A percentile compares a stretch with the other conserved stretches of the same genome.
These are phyloP conservation scores for Eulemur rufifrons DNA, from an alignment of 2,113 vertebrate genomes.

Conservation along the genomic window DNA sequence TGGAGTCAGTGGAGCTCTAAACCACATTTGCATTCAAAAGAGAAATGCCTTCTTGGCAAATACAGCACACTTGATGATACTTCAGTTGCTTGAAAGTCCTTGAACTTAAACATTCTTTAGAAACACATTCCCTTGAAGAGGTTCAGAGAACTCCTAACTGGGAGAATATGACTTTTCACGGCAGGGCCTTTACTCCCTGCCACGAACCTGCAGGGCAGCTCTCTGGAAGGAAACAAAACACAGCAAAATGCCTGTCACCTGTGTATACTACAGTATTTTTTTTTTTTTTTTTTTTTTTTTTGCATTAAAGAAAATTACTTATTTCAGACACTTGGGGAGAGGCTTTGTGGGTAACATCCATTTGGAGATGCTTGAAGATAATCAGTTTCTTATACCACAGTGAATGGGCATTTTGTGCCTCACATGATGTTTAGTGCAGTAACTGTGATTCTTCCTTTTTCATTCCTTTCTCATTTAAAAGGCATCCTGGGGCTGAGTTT, in stretches of 20 bases:
- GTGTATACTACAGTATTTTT: background rate
- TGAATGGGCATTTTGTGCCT: background rate
- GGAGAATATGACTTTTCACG: background rate
- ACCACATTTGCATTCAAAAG: constrained; percentile 20
- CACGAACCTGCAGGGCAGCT: background rate
- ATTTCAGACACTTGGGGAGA: background rate
- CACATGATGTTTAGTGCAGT: background rate
- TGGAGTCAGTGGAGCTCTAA: background rate
- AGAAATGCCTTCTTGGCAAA: constrained; percentile 28
- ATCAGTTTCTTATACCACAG: background rate
- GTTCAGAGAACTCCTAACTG: background rate
- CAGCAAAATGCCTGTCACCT: background rate
- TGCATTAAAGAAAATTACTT: background rate
- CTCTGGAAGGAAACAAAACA: constrained; percentile 12
- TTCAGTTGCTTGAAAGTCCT: background rate
- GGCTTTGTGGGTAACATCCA: background rate
- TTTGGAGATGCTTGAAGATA: background rate
- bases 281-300: background rate
- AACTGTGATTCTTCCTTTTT: background rate
- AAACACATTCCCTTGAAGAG: constrained; percentile 41
- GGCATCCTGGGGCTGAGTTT: background rate
- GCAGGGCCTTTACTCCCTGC: background rate
- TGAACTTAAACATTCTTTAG: constrained; percentile 63
- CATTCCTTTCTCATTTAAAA: constrained; percentile 28
- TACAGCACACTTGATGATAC: background rate